Conservation (phyloP, 2,113 vertebrate species). For the Malurus alboscapulatus region DNA sequence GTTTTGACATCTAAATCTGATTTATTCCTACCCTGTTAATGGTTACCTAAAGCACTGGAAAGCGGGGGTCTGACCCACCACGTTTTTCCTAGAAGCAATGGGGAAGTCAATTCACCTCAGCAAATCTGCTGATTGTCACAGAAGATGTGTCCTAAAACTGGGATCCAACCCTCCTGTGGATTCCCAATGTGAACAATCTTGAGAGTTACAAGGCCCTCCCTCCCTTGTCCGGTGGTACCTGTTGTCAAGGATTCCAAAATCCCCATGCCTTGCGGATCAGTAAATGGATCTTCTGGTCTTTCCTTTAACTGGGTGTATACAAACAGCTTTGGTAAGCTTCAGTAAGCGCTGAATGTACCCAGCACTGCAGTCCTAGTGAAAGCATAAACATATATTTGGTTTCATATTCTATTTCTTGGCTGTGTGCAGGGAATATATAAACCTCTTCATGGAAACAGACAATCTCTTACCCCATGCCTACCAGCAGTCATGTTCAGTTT, state of each 20-base stretch:
- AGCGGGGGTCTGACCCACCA: not conserved
- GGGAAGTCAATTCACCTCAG: not conserved
- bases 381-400: not conserved
- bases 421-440: not conserved
- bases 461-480: not conserved
- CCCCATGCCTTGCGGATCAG: not conserved
- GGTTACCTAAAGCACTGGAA: not conserved
- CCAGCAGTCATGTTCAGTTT: not conserved
- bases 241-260: accelerated
- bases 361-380: not conserved
- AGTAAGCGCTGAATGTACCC: not conserved
- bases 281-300: not conserved
- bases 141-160: not conserved
- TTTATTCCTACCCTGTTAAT: not conserved
- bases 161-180: not conserved
- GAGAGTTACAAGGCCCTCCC: not conserved
- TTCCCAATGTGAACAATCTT: accelerated
- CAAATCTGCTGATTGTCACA: not conserved
- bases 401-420: not conserved
- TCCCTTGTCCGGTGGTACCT: not conserved
- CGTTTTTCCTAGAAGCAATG: not conserved
- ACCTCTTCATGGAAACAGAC: not conserved
- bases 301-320: not conserved
- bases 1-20: not conserved
- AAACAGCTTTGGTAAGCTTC: not conserved